Evolutionary conservation across 2,888 invertebrate species (phyloP).

Genomic region (Callinectes sapidus): DNA sequence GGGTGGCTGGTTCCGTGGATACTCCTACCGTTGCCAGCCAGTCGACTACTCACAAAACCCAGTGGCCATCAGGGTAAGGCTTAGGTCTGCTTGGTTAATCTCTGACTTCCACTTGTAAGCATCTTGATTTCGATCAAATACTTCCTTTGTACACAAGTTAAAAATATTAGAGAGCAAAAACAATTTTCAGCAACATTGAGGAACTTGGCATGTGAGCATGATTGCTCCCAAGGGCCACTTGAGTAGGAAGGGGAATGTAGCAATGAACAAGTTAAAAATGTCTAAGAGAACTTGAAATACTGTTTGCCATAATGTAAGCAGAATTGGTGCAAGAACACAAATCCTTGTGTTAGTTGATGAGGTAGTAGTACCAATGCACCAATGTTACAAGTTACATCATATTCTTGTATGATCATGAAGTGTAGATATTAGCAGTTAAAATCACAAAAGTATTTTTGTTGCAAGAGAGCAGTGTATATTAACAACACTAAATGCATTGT

Average conservation of each 20-base stretch:
- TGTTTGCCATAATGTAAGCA: neutral
- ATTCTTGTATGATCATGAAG: neutral
- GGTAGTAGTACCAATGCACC: neutral
- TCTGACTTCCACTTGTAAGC: neutral
- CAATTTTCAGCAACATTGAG: neutral
- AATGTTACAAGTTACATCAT: neutral
- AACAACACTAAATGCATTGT: conserved; percentile 15
- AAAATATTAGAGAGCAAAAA: neutral
- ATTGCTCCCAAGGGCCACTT: neutral
- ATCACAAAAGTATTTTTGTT: neutral
- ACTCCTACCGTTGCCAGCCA: conserved; percentile 89
- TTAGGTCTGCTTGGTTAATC: conserved; percentile 35
- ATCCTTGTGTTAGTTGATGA: neutral
- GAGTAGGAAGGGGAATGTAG: neutral
- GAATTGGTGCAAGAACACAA: neutral
- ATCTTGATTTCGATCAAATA: conserved; percentile 14
- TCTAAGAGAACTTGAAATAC: neutral
- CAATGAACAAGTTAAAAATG: neutral
- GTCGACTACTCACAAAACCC: conserved; percentile 84
- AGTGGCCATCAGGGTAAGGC: conserved; percentile 82
- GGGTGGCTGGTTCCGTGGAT: conserved; percentile 96
- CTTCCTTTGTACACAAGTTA: neutral
- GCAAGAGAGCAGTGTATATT: neutral
- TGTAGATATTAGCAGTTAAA: neutral
- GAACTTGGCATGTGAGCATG: neutral